phyloP scores from a whole-genome alignment of 2,113 vertebrate species.

The Apaloderma vittatum region DNA sequence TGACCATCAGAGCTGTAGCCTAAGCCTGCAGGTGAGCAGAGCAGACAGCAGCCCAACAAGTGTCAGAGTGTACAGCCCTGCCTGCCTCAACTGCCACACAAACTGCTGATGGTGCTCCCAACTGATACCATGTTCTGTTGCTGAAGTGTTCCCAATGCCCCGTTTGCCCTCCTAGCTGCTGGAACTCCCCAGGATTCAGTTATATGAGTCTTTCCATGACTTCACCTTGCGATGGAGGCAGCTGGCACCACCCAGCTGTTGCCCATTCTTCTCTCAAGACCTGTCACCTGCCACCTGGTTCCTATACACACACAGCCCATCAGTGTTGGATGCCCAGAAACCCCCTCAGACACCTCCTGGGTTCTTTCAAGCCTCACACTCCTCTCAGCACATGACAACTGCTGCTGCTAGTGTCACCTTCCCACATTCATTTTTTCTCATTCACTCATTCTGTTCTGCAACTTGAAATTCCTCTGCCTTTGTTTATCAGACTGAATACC shows the following conservation, averaged over 20 bases:
- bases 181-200: no score
- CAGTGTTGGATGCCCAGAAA: not conserved
- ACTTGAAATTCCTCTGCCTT: not conserved
- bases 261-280: accelerated
- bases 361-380: accelerated
- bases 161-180: no score
- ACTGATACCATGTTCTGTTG: not conserved
- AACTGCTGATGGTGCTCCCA: accelerated
- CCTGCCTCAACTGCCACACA: no score
- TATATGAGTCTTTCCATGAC: accelerated
- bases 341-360: not conserved
- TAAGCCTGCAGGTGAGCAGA: not conserved
- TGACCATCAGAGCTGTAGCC: not conserved
- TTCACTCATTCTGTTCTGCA: not conserved
- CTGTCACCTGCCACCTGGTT: not conserved
- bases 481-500: not conserved
- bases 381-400: not conserved
- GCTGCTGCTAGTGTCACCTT: not conserved
- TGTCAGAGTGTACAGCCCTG: no score
- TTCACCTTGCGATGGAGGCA: not conserved
- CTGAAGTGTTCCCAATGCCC: not conserved
- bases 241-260: not conserved
- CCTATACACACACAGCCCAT: not conserved
- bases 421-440: accelerated
- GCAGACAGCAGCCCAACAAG: accelerated